These are phyloP conservation scores for Agrochola lota DNA, from an alignment of 2,888 invertebrate genomes.

Conservation along the genomic window DNA sequence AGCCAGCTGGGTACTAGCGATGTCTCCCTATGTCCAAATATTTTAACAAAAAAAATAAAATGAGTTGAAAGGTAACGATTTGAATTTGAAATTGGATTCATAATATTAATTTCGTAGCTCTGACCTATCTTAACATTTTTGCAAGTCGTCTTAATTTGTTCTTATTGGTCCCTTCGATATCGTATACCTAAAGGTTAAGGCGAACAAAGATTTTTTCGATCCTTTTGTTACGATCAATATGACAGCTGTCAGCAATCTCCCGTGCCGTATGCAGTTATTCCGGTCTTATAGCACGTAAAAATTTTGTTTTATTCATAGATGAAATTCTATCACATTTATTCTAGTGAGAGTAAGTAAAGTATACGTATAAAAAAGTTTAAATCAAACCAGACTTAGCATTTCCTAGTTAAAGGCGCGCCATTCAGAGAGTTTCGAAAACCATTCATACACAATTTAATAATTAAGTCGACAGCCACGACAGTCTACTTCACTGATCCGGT, in stretches of 20 bases:
- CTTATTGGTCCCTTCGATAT: neutral
- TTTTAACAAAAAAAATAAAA: neutral
- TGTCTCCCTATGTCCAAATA: neutral
- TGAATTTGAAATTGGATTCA: neutral
- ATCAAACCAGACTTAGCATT: neutral
- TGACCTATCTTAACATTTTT: neutral
- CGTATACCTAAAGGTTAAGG: too few relatives aligned
- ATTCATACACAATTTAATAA: slow-evolving; percentile 52
- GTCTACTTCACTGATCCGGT: slow-evolving; percentile 55
- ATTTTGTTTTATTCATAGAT: neutral
- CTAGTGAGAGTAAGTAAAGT: neutral
- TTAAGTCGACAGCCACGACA: slow-evolving; percentile 48
- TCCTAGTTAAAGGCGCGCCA: slow-evolving; percentile 8
- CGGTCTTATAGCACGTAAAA: neutral
- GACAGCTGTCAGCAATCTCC: neutral
- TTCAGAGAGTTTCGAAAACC: slow-evolving; percentile 31
- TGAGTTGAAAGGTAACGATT: neutral
- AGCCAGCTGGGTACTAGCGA: neutral
- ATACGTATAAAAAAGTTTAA: neutral
- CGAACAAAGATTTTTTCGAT: neutral
- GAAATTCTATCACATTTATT: neutral
- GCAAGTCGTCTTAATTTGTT: neutral
- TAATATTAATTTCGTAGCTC: neutral
- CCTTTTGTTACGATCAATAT: neutral
- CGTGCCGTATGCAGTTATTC: neutral